Evolutionary conservation across 2,113 vertebrate species (phyloP), one percentile per base, ranked within the genome.

Genomic region (Thunnus thynnus): DNA sequence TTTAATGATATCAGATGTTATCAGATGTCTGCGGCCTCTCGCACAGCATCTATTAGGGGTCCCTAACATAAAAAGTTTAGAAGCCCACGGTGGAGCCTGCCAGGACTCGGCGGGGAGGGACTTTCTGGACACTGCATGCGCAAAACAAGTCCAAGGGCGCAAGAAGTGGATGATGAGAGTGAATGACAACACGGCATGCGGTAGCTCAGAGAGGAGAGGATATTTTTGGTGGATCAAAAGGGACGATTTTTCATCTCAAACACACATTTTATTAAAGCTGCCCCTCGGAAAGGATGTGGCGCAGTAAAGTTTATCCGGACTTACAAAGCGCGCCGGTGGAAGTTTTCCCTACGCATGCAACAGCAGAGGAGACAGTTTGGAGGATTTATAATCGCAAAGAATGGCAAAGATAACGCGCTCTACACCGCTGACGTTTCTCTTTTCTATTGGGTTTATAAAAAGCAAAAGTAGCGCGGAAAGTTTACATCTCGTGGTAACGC

Each of bases 21-120:
- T 56, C 7, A 25, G 3, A 62, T 1, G 48, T 30, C 8, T n/a
- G 65, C 54, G 58, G 51, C 58, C 47, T 61, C 32, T 0, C 18
- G 46, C 27, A 30, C 27, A 41, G 36, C 30, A 2, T 73, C 14
- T 41, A 1, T 62, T 13, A n/a, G 64, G 58, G 57, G 17, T 25
- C 36, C 36, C 7, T 7, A 8, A 9, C 36, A 2, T 63, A 30
- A 46, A 17, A 70, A 36, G 63, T 75, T 80, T 18, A 12, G 2
- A 47, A 61, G 66, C 9, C 61, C 73, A 64, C 65, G 63, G 54
- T 18, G 64, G 17, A 65, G 74, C 44, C 65, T 65, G 85, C 25
- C 70, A 14, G 87, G 72, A 27, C 78, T 36, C 57, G 20, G 72
- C 65, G 60, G 86, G 90, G 92, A 88, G 86, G 89, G 89, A 89